Conservation (phyloP, 2,113 vertebrate genomes). For the Dunckerocampus dactyliophorus region DNA sequence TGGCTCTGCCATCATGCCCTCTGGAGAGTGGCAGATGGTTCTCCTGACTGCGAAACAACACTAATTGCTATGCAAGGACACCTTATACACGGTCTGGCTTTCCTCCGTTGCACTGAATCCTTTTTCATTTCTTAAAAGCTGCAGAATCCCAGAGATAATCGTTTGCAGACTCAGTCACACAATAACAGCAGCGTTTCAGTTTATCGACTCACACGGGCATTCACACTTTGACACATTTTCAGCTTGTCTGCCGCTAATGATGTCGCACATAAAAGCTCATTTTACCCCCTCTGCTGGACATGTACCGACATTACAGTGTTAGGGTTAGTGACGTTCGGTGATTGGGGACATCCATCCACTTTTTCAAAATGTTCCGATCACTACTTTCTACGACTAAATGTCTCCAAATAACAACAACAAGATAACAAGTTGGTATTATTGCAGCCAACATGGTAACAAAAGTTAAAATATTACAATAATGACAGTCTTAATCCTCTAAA, state of each 20-base stretch:
- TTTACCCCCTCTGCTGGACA: neutral
- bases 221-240: neutral
- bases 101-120: neutral
- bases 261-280: neutral
- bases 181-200: neutral
- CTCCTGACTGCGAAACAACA: slow-evolving; percentile 47
- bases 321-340: neutral
- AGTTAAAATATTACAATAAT: too few species aligned
- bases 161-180: neutral
- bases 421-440: too few species aligned
- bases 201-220: neutral
- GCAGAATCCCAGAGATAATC: neutral
- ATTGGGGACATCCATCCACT: too few species aligned
- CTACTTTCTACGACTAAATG: too few species aligned
- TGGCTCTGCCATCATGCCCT: slow-evolving; percentile 33
- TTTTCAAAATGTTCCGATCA: too few species aligned
- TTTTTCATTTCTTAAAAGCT: too few species aligned
- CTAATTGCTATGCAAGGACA: slow-evolving; percentile 22
- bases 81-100: neutral
- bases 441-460: too few species aligned
- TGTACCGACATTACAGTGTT: neutral
- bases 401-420: too few species aligned
- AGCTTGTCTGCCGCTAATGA: neutral
- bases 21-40: slow-evolving; percentile 61
- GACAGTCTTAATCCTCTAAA: too few species aligned